A percentile compares a stretch with the other conserved stretches of the same genome.
Conservation (phyloP, 1,140 invertebrate genomes). For the Pectinophora gossypiella region DNA sequence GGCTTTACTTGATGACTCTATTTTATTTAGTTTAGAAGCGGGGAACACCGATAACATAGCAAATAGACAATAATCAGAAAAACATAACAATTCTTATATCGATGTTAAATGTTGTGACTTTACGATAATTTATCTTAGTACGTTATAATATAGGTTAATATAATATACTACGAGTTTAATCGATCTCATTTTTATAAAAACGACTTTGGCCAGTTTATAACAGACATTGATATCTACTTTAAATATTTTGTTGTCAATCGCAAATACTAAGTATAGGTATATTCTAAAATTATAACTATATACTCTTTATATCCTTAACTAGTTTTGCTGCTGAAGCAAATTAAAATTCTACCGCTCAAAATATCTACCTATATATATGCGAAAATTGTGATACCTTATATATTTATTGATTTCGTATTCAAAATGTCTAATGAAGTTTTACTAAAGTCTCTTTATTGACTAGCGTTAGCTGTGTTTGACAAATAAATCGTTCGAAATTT, state of each 20-base stretch:
- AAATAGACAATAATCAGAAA: slow-evolving; percentile 33
- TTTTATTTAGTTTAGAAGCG: not conserved
- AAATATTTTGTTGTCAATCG: slow-evolving; percentile 60
- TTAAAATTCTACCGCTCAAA: no score
- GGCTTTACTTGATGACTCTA: not conserved
- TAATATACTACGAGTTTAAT: slow-evolving; percentile 13
- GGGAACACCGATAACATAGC: not conserved
- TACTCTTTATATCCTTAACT: no score
- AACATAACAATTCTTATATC: slow-evolving; percentile 15
- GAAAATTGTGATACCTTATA: no score
- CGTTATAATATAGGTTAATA: slow-evolving; percentile 12
- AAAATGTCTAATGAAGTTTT: not conserved
- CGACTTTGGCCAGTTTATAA: slow-evolving; percentile 54
- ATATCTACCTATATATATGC: no score
- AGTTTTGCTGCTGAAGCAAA: no score
- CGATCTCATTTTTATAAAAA: slow-evolving; percentile 33
- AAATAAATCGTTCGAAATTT: slow-evolving; percentile 50
- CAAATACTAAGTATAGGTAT: no score
- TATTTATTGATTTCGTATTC: no score
- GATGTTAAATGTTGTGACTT: slow-evolving; percentile 31
- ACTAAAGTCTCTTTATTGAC: not conserved
- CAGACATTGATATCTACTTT: slow-evolving; percentile 30
- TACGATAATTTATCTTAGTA: slow-evolving; percentile 23
- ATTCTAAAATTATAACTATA: no score
- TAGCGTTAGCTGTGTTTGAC: slow-evolving; percentile 65